phyloP scores from a whole-genome alignment of 1,140 invertebrate genomes.

The Pollicipes pollicipes region DNA sequence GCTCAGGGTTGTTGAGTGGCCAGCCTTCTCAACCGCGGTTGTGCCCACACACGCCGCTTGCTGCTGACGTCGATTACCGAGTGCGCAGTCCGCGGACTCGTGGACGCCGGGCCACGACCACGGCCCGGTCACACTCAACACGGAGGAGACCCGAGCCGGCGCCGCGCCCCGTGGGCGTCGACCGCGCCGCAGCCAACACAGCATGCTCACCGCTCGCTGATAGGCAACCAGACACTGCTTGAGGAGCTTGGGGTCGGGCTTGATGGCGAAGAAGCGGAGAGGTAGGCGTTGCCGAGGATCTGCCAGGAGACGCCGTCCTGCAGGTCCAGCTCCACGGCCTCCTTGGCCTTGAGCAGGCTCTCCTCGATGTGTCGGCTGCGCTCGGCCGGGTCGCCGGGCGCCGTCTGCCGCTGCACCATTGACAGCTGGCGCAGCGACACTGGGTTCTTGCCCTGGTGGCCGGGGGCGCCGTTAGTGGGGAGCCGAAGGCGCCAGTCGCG shows the following conservation, averaged over 20 bases:
- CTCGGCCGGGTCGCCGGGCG: conserved; percentile 61
- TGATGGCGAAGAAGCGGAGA: conserved; percentile 59
- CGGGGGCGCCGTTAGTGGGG: not conserved
- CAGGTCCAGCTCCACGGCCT: conserved; percentile 59
- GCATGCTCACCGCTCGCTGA: conserved; percentile 46
- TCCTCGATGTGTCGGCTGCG: conserved; percentile 69
- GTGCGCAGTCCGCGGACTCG: too few species aligned
- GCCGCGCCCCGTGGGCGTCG: too few species aligned
- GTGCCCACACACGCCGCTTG: too few species aligned
- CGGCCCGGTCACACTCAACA: too few species aligned
- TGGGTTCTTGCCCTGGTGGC: conserved; percentile 51
- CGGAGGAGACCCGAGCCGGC: too few species aligned
- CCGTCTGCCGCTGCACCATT: conserved; percentile 59
- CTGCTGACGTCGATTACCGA: too few species aligned
- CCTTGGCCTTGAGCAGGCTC: conserved; percentile 59
- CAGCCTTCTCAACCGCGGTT: too few species aligned
- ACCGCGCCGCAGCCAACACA: not conserved
- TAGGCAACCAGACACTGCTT: conserved; percentile 63
- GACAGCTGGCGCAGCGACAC: conserved; percentile 60
- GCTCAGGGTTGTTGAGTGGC: too few species aligned
- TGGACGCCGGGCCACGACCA: too few species aligned
- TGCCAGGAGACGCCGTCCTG: conserved; percentile 70
- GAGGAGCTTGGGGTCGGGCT: conserved; percentile 50
- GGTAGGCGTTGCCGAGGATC: conserved; percentile 66
- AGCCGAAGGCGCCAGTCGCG: too few species aligned